Base-by-base conservation (phyloP, 1,140 invertebrate species). In the Temnothorax nylanderi region DNA sequence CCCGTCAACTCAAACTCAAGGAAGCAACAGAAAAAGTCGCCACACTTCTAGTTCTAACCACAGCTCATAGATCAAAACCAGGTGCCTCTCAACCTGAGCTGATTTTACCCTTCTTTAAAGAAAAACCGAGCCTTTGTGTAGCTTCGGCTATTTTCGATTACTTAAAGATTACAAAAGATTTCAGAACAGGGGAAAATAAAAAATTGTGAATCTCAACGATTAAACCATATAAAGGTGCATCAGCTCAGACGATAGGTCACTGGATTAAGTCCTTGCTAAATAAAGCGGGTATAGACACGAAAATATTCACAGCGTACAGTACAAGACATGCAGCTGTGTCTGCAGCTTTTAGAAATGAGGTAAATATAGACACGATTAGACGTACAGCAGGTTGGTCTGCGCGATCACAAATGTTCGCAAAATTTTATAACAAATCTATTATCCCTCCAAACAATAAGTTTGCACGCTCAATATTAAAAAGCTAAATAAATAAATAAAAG, bases 341-440 rank as follows among this genome's bases (percentile, higher is more conserved):
- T 3, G 8, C 65, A 0, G 85, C 62, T 16, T 13, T 56, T 58
- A 1, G 37, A 32, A 77, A 47, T 0, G 88, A 78, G 6, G 56
- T 89, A 3, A 58, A 71, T 26, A 54, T 89, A 6, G 77, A 89
- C 18, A 34, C 13, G 1, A 92, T 92, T n/a, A 64, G 78, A 47
- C 67, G 26, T 5, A 72, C 69, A 5, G 49, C 49, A 16, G 49
- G 49, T 0, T 56, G 54, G 54, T 56, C 54, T 8, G n/a, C 18
- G 18, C 18, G 2, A 10, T 56, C 54, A 56, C n/a, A 56, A 21
- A 56, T 56, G 54, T 56, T 56, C 7, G 54, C 18, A 21, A 21
- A 56, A 21, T 56, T 56, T 56, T 56, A 18, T 16, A 11, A 21
- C 69, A 1, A 32, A 85, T 3, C 56, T 16, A 51, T 51, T 5